Evolutionary conservation across 2,888 invertebrate genomes (phyloP).

Genomic region (Smittia sp.): DNA sequence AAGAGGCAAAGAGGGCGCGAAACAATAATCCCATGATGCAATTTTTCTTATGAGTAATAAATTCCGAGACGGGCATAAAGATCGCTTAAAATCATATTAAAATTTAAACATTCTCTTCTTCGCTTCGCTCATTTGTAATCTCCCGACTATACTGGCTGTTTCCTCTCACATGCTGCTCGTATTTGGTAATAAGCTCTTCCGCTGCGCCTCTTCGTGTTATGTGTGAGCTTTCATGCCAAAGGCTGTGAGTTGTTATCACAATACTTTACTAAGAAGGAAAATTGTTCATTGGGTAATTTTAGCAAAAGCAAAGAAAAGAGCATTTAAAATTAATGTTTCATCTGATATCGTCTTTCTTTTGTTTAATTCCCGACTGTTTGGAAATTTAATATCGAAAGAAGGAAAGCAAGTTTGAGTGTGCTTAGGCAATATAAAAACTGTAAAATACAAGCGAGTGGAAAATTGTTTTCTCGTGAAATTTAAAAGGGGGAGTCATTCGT

Average conservation of each 20-base stretch:
- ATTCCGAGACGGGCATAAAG: background rate
- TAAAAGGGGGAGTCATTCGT: too few species aligned
- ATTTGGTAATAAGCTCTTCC: background rate
- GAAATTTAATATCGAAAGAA: conserved; percentile 4
- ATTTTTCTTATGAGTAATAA: conserved; percentile 1
- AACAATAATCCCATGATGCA: conserved; percentile 4
- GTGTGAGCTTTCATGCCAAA: background rate
- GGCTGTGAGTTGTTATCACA: conserved; percentile 25
- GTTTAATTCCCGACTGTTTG: conserved; percentile 14
- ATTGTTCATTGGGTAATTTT: conserved; percentile 32
- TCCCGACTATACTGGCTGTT: background rate
- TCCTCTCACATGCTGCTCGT: background rate
- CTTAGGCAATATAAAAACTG: background rate
- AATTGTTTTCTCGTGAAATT: too few species aligned
- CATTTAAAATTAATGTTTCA: conserved; percentile 40
- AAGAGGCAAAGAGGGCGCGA: background rate
- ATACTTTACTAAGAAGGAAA: conserved; percentile 30
- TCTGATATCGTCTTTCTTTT: conserved; percentile 32
- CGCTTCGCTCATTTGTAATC: background rate
- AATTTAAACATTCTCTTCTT: background rate
- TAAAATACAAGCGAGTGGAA: too few species aligned
- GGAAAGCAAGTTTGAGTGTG: background rate
- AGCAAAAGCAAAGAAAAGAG: conserved; percentile 18
- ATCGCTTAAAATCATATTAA: conserved; percentile 3
- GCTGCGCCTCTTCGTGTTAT: conserved; percentile 10